A percentile compares a stretch with the other conserved stretches of the same genome.
Evolutionary conservation across 2,797 vertebrate species (phyloP).

Genomic region (Valencia hispanica): DNA sequence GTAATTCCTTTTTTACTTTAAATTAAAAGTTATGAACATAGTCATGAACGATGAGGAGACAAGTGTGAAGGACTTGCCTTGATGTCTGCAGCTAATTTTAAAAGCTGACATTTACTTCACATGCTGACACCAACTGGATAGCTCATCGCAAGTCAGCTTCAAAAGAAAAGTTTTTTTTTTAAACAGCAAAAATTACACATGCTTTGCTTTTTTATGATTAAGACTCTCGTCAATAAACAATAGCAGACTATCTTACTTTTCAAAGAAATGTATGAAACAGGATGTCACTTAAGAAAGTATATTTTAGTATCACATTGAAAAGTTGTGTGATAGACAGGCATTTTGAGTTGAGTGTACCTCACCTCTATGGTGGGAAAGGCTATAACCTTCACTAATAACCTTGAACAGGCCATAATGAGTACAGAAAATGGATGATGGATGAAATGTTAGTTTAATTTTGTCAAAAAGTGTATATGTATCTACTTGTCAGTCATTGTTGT

Average conservation of each 20-base stretch:
- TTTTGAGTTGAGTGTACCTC: not conserved
- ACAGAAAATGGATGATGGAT: not conserved
- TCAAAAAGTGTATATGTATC: conserved; percentile 23
- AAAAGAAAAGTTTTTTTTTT: too few species aligned
- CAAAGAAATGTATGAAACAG: not conserved
- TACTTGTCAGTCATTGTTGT: conserved; percentile 17
- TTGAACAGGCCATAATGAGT: not conserved
- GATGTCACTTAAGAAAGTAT: conserved; percentile 4
- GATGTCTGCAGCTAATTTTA: too few species aligned
- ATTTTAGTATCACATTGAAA: conserved; percentile 10
- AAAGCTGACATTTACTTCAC: too few species aligned
- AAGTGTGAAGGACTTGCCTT: too few species aligned
- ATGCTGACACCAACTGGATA: too few species aligned
- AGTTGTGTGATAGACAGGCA: not conserved
- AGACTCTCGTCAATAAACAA: not conserved
- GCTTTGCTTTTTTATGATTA: not conserved
- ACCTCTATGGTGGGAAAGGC: not conserved
- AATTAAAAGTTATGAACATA: too few species aligned
- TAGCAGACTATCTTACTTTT: not conserved
- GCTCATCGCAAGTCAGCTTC: too few species aligned
- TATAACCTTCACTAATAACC: not conserved
- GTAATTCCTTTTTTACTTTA: too few species aligned
- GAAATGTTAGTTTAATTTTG: conserved; percentile 5
- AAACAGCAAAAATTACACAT: not conserved
- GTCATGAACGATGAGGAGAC: too few species aligned